Conservation (phyloP, 2,888 invertebrate genomes). For the Drosophila affinis region DNA sequence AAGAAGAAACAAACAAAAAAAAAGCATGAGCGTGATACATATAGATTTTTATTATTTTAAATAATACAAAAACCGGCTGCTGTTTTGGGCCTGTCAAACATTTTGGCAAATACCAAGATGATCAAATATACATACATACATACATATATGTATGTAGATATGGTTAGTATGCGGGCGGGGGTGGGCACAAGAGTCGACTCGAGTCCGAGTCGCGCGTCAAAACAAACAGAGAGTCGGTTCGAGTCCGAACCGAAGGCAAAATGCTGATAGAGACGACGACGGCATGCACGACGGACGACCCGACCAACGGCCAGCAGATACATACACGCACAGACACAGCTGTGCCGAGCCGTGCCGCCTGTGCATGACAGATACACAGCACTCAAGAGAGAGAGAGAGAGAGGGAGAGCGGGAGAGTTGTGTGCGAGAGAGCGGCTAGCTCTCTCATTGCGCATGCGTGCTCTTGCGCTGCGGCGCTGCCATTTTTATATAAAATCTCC, state of each 20-base stretch:
- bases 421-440: background rate
- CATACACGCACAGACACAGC: conserved; percentile 25
- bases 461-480: conserved; percentile 47
- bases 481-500: conserved; percentile 81
- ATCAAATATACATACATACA: conserved; percentile 10
- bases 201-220: conserved; percentile 58
- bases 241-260: conserved; percentile 18
- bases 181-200: background rate
- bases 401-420: background rate
- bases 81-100: conserved; percentile 20
- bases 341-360: background rate
- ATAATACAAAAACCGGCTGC: conserved; percentile 33
- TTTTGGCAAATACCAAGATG: conserved; percentile 29
- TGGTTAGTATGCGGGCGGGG: conserved; percentile 14
- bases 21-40: conserved; percentile 9
- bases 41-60: conserved; percentile 4
- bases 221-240: conserved; percentile 71
- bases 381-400: conserved; percentile 6
- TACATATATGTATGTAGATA: conserved; percentile 16
- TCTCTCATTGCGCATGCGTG: conserved; percentile 24
- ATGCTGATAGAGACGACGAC: conserved; percentile 59
- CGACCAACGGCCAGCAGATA: conserved; percentile 28
- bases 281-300: conserved; percentile 20
- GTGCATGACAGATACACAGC: conserved; percentile 20
- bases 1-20: conserved; percentile 32